These are phyloP conservation scores for Drosophila crucigera DNA, from an alignment of 2,888 invertebrate species.

Conservation along the genomic window DNA sequence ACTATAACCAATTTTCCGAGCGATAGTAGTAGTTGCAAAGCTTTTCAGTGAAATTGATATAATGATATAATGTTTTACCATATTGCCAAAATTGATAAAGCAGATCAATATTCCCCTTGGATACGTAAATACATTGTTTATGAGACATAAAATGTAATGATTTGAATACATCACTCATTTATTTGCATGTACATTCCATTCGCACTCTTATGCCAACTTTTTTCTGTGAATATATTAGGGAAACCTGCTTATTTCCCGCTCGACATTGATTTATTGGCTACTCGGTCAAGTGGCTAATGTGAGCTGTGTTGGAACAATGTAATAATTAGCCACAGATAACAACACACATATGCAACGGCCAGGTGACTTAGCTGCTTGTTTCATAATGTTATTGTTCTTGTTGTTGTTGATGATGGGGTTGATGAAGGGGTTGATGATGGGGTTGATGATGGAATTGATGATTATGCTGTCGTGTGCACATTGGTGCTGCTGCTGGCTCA, in stretches of 20 bases:
- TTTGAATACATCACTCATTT: slow-evolving; percentile 2
- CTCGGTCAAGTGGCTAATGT: slow-evolving; percentile 48
- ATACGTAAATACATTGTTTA: not conserved
- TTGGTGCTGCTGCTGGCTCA: slow-evolving; percentile 4
- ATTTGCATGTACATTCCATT: not conserved
- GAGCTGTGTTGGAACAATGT: slow-evolving; percentile 7
- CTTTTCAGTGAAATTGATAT: not conserved
- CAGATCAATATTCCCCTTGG: not conserved
- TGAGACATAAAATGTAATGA: not conserved
- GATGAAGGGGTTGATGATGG: slow-evolving; percentile 11
- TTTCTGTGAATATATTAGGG: not conserved
- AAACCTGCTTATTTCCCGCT: not conserved
- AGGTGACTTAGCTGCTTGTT: slow-evolving; percentile 10
- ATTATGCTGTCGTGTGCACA: slow-evolving; percentile 10
- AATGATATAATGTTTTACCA: not conserved
- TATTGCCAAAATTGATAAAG: not conserved
- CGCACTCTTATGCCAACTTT: not conserved
- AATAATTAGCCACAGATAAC: slow-evolving; percentile 67
- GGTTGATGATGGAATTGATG: slow-evolving; percentile 21
- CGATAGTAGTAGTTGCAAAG: not conserved
- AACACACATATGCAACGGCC: not conserved
- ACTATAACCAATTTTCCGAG: too few relatives aligned
- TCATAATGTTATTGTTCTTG: slow-evolving; percentile 3
- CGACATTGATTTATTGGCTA: slow-evolving; percentile 71
- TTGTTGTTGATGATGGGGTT: slow-evolving; percentile 15